Percentiles rank a stretch among this genome's conserved stretches.
Conservation (phyloP, 2,113 vertebrate genomes). For the Butorides virescens region DNA sequence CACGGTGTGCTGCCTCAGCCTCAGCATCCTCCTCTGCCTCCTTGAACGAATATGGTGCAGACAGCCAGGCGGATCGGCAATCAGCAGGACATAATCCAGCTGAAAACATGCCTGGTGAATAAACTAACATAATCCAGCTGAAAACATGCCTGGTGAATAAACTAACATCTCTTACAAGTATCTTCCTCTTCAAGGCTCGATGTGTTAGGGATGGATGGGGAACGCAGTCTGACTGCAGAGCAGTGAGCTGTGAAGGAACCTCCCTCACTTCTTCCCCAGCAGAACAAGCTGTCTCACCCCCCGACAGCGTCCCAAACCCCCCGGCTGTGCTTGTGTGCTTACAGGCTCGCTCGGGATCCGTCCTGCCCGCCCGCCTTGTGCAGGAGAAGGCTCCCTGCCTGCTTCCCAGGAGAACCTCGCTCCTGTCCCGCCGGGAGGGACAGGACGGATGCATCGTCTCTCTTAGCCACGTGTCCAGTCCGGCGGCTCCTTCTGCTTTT, state of each 20-base stretch:
- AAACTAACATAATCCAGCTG: not conserved
- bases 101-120: not conserved
- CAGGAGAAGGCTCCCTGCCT: fast-evolving
- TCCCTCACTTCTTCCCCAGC: not conserved
- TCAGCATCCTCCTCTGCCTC: not conserved
- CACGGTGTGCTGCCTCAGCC: not conserved
- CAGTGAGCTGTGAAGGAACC: not conserved
- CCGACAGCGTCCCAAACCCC: not conserved
- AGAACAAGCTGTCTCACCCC: not conserved
- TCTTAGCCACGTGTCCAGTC: fast-evolving
- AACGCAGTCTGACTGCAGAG: not conserved
- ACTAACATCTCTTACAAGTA: not conserved
- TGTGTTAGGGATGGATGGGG: not conserved
- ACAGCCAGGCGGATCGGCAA: not conserved
- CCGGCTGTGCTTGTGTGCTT: not conserved
- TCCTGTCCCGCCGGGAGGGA: not conserved
- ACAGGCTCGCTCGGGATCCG: not conserved
- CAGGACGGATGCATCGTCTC: not conserved
- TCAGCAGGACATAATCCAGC: not conserved
- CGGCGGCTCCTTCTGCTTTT: not conserved
- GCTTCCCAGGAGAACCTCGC: not conserved
- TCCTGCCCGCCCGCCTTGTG: not conserved
- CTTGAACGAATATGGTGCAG: not conserved
- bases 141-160: not conserved
- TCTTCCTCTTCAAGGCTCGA: not conserved